Percentiles rank a stretch among this genome's conserved stretches.
Conservation (phyloP, 2,888 invertebrate genomes). For the Drosophila antonietae region DNA sequence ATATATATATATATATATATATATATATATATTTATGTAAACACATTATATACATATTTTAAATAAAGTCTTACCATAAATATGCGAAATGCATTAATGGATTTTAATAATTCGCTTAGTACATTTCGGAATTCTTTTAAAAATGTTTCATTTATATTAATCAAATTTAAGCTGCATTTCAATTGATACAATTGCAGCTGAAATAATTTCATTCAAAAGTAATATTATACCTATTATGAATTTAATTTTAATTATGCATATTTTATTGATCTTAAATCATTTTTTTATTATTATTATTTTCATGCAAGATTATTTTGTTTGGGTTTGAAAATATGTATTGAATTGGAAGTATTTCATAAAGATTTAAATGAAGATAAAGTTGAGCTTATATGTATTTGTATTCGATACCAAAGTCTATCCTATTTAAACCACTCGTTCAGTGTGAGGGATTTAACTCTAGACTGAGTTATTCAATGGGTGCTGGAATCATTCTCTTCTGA, state of each 20-base stretch:
- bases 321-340: too few species aligned
- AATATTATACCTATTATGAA: neutral
- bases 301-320: neutral
- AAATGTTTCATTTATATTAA: neutral
- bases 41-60: conserved; percentile 4
- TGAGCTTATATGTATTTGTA: neutral
- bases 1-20: neutral
- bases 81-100: conserved; percentile 7
- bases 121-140: conserved; percentile 6
- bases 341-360: neutral
- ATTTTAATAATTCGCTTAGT: conserved; percentile 4
- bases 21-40: neutral
- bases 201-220: neutral
- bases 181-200: neutral
- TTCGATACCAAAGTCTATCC: too few species aligned
- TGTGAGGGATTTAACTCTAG: too few species aligned
- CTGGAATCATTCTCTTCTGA: too few species aligned
- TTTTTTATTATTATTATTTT: neutral
- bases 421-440: too few species aligned
- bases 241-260: neutral
- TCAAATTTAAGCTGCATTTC: conserved; percentile 5
- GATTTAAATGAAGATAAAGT: neutral
- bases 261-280: neutral
- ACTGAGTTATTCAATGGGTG: too few species aligned
- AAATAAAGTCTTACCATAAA: conserved; percentile 14